These are phyloP conservation scores for Perca fluviatilis DNA, from an alignment of 2,113 vertebrate genomes.

Conservation along the genomic window DNA sequence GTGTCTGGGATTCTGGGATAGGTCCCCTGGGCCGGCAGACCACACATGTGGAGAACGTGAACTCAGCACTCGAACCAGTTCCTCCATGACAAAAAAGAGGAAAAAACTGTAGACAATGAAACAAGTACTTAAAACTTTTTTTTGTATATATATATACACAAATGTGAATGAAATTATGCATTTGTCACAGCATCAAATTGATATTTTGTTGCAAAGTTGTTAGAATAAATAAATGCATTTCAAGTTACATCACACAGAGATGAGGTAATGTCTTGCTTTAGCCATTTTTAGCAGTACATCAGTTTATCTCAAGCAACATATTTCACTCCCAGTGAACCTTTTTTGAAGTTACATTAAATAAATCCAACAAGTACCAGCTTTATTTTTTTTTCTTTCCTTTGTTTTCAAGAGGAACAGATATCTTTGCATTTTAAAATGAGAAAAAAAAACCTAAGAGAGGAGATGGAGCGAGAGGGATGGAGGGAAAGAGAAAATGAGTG, in stretches of 20 bases:
- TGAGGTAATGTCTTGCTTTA: constrained; percentile 74
- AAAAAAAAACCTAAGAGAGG: background rate
- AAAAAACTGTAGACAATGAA: constrained; percentile 41
- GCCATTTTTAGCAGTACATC: constrained; percentile 57
- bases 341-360: constrained; percentile 35
- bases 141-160: constrained; percentile 3
- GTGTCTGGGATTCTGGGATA: constrained; percentile 84
- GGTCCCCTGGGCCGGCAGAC: constrained; percentile 82
- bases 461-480: constrained; percentile 7
- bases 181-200: background rate
- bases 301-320: constrained; percentile 57
- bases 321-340: constrained; percentile 52
- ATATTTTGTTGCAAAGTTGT: constrained; percentile 21
- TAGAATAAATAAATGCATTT: constrained; percentile 41
- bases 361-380: constrained; percentile 40
- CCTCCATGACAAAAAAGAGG: constrained; percentile 30
- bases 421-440: constrained; percentile 43
- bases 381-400: constrained; percentile 2
- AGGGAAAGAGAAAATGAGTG: constrained; percentile 76
- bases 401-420: constrained; percentile 27
- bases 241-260: constrained; percentile 54
- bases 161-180: background rate
- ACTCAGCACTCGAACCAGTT: constrained; percentile 67
- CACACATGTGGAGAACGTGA: constrained; percentile 87
- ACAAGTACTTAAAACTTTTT: constrained; percentile 28